Percentiles rank a stretch among this genome's conserved stretches.
These are phyloP conservation scores for Chlorops oryzae DNA, from an alignment of 1,140 invertebrate genomes.

Conservation along the genomic window DNA sequence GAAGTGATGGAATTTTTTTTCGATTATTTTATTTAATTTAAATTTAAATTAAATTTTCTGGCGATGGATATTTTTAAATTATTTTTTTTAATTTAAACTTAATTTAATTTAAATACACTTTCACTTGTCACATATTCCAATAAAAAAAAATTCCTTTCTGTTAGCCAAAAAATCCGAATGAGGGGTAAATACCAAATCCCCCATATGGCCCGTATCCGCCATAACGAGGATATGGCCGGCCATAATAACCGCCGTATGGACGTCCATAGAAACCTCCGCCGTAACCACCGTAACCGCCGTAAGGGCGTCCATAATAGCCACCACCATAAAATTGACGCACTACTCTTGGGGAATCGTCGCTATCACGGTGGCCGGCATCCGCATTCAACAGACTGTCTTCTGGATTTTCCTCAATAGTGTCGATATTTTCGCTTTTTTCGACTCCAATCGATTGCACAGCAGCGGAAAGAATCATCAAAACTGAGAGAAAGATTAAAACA, in stretches of 20 bases:
- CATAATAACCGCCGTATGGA: constrained; percentile 4
- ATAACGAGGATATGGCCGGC: background rate
- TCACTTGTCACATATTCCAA: too few relatives aligned
- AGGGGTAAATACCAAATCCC: background rate
- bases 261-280: too few relatives aligned
- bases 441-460: background rate
- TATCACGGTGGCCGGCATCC: constrained; percentile 1
- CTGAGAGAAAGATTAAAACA: background rate
- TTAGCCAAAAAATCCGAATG: constrained; percentile 4
- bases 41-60: too few relatives aligned
- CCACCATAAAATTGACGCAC: constrained; percentile 1
- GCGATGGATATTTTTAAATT: too few relatives aligned
- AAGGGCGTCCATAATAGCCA: background rate
- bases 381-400: background rate
- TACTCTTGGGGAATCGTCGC: background rate
- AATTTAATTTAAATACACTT: too few relatives aligned
- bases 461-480: background rate
- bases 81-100: too few relatives aligned
- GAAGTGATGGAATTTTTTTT: too few relatives aligned
- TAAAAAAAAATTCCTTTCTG: too few relatives aligned
- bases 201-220: background rate
- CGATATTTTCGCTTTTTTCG: too few relatives aligned
- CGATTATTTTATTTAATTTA: too few relatives aligned
- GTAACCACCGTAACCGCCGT: background rate
- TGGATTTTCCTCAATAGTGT: too few relatives aligned